Base-by-base conservation (phyloP, 2,888 invertebrate genomes). In the Drosophila borealis region DNA sequence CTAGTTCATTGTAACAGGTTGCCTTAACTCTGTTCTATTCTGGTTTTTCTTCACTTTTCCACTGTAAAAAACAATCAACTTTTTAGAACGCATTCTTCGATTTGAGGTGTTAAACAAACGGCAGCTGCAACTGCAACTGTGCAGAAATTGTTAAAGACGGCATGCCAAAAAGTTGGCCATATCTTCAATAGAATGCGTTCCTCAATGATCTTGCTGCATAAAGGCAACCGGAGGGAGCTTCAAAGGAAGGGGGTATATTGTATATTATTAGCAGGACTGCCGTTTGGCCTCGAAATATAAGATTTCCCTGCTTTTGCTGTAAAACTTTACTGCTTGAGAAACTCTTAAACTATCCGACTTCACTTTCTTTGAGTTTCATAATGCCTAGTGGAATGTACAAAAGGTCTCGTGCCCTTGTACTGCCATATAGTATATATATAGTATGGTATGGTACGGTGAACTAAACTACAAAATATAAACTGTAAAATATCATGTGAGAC, bases 41-140 rank as follows among this genome's bases (percentile, higher is more conserved):
- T 39, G 10, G 19, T 19, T 51, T 51, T 49, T 39, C 48, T 45
- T 62, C 41, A 9, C 25, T 51, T 17, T 74, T 19, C 67, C 59
- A 53, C 71, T 71, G 70, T 84, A 80, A 83, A 88, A 80, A 83
- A 29, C 29, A 29, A 66, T 50, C 14, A 41, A 64, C 5, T 66
- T 69, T 74, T 66, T 17, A 54, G 33, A 17, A 48, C 41, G 46
- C 50, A 42, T 63, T 63, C 59, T 46, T 55, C 54, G 57, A 74
- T 8, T 29, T 56, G 53, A 89, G 88, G 83, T 89, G 83, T 82
- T 82, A 89, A 82, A 82, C 84, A 85, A 88, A 85, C 84, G 25
- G 88, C 86, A 88, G 89, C 88, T 56, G 11, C 65, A 65, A 33
- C 39, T 45, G 69, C 39, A 61, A 70, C 88, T 87, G 83, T 84